phyloP scores from a whole-genome alignment of 2,113 vertebrate species.

The Pygoscelis adeliae region DNA sequence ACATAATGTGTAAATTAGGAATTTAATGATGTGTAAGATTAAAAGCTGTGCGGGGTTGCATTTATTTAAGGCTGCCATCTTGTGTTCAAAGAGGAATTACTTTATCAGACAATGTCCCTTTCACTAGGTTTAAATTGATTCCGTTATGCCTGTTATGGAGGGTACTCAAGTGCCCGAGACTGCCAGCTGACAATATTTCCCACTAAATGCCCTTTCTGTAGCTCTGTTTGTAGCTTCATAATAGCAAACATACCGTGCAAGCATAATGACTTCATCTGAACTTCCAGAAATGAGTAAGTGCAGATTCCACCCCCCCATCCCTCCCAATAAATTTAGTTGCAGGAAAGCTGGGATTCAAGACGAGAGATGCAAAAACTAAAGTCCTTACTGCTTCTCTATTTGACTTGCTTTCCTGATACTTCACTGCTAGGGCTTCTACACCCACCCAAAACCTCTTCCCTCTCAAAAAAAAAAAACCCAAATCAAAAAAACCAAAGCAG shows the following conservation, averaged over 20 bases:
- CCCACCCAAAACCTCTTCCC: background rate
- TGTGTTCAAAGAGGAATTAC: constrained; percentile 84
- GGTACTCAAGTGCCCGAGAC: constrained; percentile 45
- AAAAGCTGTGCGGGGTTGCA: constrained; percentile 81
- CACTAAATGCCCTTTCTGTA: constrained; percentile 26
- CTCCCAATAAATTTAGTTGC: background rate
- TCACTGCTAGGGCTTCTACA: background rate
- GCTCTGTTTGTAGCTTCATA: constrained; percentile 17
- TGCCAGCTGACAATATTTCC: constrained; percentile 58
- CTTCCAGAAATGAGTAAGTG: constrained; percentile 27
- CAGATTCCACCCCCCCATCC: background rate
- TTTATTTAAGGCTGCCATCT: constrained; percentile 87
- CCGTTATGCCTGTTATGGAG: constrained; percentile 55
- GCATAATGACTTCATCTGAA: background rate
- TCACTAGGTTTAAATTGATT: constrained; percentile 64
- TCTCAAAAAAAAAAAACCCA: background rate
- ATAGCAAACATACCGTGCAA: constrained; percentile 9
- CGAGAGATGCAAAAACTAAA: background rate
- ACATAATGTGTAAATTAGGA: constrained; percentile 88
- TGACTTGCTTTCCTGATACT: background rate
- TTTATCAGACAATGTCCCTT: constrained; percentile 77
- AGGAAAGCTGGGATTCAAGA: background rate
- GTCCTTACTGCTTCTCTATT: background rate
- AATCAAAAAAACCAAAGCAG: background rate
- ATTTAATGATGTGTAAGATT: constrained; percentile 88